These are phyloP conservation scores for Vireo griseus DNA, from an alignment of 2,797 vertebrate genomes.

Conservation along the genomic window DNA sequence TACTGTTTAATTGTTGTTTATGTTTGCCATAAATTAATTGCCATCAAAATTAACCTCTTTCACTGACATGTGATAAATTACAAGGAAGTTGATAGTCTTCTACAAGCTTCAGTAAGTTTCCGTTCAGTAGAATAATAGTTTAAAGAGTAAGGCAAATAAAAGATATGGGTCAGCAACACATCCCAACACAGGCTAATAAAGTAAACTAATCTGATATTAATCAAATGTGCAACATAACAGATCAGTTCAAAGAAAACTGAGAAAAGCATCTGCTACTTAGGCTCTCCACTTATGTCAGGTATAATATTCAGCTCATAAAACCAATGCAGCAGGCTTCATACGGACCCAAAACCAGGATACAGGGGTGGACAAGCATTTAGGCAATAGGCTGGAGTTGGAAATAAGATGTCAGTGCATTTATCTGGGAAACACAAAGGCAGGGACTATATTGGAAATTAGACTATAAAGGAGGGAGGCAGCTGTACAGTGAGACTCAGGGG, in stretches of 20 bases:
- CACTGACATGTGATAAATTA: slow-evolving; percentile 11
- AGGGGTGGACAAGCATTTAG: background rate
- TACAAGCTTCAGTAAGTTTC: slow-evolving; percentile 11
- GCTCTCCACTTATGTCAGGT: background rate
- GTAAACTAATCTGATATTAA: background rate
- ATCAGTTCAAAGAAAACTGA: background rate
- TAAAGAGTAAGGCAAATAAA: background rate
- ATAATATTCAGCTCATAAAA: background rate
- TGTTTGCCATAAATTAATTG: slow-evolving; percentile 54
- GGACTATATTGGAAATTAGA: background rate
- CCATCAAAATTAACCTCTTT: slow-evolving; percentile 30
- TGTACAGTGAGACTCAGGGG: background rate
- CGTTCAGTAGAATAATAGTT: background rate
- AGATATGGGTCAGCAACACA: background rate
- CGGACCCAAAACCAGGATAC: background rate
- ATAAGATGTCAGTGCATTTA: background rate
- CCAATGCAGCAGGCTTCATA: background rate
- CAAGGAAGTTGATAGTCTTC: slow-evolving; percentile 33
- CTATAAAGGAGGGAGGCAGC: background rate
- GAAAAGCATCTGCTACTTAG: background rate
- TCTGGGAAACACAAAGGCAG: background rate
- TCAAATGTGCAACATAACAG: background rate
- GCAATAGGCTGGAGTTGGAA: accelerated
- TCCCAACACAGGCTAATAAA: background rate
- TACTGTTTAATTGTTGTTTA: slow-evolving; percentile 3